phyloP scores from a whole-genome alignment of 2,113 vertebrate species.

The Catagonus wagneri region DNA sequence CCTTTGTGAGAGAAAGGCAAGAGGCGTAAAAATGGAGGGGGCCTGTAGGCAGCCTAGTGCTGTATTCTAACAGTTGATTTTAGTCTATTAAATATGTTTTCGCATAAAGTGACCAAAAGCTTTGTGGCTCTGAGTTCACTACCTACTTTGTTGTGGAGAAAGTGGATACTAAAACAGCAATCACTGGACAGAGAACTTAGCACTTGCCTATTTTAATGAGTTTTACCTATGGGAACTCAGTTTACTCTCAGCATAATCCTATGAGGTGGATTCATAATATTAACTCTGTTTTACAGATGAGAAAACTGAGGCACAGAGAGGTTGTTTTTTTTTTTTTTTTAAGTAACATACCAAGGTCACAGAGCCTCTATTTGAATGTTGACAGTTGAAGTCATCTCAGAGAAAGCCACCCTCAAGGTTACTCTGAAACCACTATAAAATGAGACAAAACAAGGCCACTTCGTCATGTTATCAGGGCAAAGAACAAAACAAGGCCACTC shows the following conservation, averaged over 20 bases:
- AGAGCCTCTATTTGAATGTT: not conserved
- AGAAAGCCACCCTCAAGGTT: not conserved
- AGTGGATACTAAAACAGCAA: not conserved
- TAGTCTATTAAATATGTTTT: not conserved
- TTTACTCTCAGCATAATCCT: conserved; percentile 21
- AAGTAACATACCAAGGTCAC: not conserved
- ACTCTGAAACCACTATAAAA: not conserved
- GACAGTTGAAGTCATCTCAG: not conserved
- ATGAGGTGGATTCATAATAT: not conserved
- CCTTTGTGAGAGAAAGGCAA: not conserved
- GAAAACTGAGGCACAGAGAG: not conserved
- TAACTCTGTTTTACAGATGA: not conserved
- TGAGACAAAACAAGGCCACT: not conserved
- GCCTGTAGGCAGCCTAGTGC: not conserved
- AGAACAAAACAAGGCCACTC: not conserved
- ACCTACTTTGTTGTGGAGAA: not conserved
- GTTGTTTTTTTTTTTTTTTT: not conserved
- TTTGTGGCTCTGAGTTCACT: conserved; percentile 7
- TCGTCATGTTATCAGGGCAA: not conserved
- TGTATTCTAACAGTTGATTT: not conserved
- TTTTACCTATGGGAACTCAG: not conserved
- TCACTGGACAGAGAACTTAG: not conserved
- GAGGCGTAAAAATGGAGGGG: not conserved
- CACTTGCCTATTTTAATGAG: not conserved
- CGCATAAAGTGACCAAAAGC: not conserved